A percentile compares a stretch with the other conserved stretches of the same genome.
Conservation (phyloP, 2,797 vertebrate genomes). For the Brotula barbata region DNA sequence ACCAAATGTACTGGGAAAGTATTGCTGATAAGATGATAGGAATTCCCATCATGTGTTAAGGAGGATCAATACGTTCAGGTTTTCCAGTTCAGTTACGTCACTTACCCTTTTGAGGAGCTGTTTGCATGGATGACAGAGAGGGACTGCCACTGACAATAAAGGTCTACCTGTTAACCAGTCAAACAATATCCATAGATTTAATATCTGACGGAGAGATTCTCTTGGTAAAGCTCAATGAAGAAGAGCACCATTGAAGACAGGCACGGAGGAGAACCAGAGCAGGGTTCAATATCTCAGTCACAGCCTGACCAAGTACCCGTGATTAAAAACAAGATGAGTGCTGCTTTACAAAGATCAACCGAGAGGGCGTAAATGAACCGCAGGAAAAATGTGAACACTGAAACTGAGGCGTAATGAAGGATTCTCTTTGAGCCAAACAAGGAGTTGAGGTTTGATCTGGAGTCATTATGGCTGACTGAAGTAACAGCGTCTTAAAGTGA, state of each 20-base stretch:
- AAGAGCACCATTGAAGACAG: constrained; percentile 4
- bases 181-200: too few species aligned
- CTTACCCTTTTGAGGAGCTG: too few species aligned
- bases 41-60: too few species aligned
- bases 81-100: too few species aligned
- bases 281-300: constrained; percentile 14
- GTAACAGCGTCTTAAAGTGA: constrained; percentile 28
- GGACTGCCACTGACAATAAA: too few species aligned
- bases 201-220: too few species aligned
- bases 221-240: constrained; percentile 2
- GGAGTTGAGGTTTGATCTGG: constrained; percentile 16
- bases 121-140: too few species aligned
- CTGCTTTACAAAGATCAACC: constrained; percentile 37
- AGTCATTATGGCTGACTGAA: constrained; percentile 29
- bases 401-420: constrained; percentile 40
- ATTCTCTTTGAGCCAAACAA: constrained; percentile 44
- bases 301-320: constrained; percentile 30
- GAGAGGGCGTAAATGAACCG: constrained; percentile 25
- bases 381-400: constrained; percentile 14
- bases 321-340: constrained; percentile 43
- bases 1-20: too few species aligned
- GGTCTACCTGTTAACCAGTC: too few species aligned
- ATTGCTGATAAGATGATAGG: too few species aligned
- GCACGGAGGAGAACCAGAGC: constrained; percentile 2
- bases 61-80: too few species aligned